Base-by-base conservation (phyloP, 2,113 vertebrate species). In the Albula glossodonta region DNA sequence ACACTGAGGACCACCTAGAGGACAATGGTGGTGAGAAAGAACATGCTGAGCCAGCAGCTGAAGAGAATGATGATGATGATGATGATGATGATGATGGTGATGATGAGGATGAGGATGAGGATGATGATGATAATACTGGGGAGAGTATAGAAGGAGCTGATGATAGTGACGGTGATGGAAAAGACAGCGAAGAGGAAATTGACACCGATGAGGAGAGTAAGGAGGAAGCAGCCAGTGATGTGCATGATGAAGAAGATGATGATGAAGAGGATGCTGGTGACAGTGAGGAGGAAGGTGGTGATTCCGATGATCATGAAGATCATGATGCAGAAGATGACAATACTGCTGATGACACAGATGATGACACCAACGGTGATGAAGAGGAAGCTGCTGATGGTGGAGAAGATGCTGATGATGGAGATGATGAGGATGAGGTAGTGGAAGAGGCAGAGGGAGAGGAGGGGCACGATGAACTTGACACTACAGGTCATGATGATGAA, bases 1-100 rank as follows among this genome's bases (percentile, higher is more conserved):
- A n/a, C 86, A 87, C 78, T 84, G 89, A 83, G 50, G 60, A 74
- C 0, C 77, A 87, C 51, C 49, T 74, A 84, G 87, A 56, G 2
- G 78, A 12, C 3, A 84, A 82, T 2, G 85, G 84, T 66, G 7
- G 79, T 60, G 41, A 86, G n/a, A 82, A 9, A 1, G 83, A 2
- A 2, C 53, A 66, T 52, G 19, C 82, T 6, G 90, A 92, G 25
- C 17, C 13, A 51, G 3, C 0, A 48, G 52, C 17, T 80, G 12
- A 84, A 86, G 19, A 56, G 63, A 4, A 5, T 85, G 19, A 88
- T 63, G 19, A 80, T 41, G 91, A 91, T 0, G 90, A 90, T 13
- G 84, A 41, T 83, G 52, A 22, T 0, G 56, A 10, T 13, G 79
- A 17, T 25, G 77, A 86, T 22, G 31, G 49, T 83, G 81, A 87